Evolutionary conservation across 2,888 invertebrate genomes (phyloP).

Genomic region (Panorpa germanica): DNA sequence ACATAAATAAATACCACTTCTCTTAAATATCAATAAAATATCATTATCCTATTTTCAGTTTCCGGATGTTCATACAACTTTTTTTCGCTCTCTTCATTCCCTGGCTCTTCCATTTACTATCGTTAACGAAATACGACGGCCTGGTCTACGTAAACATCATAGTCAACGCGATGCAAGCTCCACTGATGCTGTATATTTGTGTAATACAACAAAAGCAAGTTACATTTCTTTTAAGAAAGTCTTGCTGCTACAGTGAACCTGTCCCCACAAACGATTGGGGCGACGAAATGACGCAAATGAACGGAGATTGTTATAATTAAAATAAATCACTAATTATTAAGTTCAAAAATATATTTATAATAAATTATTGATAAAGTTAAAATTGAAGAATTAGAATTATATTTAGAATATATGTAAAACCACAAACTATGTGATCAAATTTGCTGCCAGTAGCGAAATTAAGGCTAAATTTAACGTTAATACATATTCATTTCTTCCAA

Average conservation of each 20-base stretch:
- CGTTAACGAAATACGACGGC: constrained; percentile 54
- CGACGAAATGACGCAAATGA: constrained; percentile 77
- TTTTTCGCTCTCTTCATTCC: constrained; percentile 53
- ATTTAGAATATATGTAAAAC: constrained; percentile 5
- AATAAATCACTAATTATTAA: constrained; percentile 13
- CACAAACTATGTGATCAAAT: constrained; percentile 14
- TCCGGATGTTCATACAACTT: constrained; percentile 58
- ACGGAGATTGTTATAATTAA: constrained; percentile 39
- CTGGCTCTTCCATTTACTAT: constrained; percentile 60
- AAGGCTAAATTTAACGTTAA: too few relatives aligned
- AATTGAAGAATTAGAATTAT: constrained; percentile 2
- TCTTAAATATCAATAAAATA: too few relatives aligned
- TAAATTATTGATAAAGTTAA: constrained; percentile 1
- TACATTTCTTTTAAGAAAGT: constrained; percentile 56
- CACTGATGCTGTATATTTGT: constrained; percentile 57
- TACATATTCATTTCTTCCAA: background rate
- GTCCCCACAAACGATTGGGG: constrained; percentile 68
- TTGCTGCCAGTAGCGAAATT: too few relatives aligned
- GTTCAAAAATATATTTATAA: constrained; percentile 4
- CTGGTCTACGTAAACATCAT: constrained; percentile 56
- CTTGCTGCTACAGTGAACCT: constrained; percentile 59
- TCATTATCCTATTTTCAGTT: too few relatives aligned
- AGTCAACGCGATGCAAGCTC: constrained; percentile 56
- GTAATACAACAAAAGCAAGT: constrained; percentile 63
- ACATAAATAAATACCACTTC: constrained; percentile 5